Base-by-base conservation (phyloP, 2,888 invertebrate genomes). In the Xylocampa areola region DNA sequence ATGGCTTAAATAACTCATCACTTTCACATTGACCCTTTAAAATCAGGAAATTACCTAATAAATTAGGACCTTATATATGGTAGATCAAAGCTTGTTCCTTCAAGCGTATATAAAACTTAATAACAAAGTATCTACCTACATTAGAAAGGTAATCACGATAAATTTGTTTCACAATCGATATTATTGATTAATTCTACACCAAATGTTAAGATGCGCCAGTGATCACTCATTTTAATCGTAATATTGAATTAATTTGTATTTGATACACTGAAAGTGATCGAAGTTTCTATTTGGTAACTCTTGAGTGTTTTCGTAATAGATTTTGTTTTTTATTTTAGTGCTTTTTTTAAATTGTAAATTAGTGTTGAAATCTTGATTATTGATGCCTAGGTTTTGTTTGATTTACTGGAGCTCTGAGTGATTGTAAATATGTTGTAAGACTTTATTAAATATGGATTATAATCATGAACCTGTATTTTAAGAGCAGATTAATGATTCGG, bases 161-260 rank as follows among this genome's bases (percentile, higher is more conserved):
- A 33, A 62, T 65, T 54, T 49, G 44, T 62, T 68, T 43, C 14
- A 41, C 63, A 68, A 68, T 33, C 16, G 33, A 39, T 21, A 30
- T 39, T 41, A 65, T 55, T 68, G 49, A 65, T 65, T 66, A 70
- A 55, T 68, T 45, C 17, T 17, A 41, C 36, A 49, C n/a, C 45
- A 71, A 69, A 66, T 55, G 33, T 40, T 50, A 16, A 40, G 71
- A 66, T 47, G 67, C 51, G 49, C 21, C 35, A 32, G 25, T 37
- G 29, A 57, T 52, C 27, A 61, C 39, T 57, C 36, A 55, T 47
- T 55, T 45, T 50, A 45, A 68, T 68, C 16, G 19, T 17, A 37
- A 48, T 17, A 19, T n/a, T 21, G n/a, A 68, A 54, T 55, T 45
- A 43, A 65, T 68, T 55, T 33, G 19, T 49, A 54, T 44, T 25